Evolutionary conservation across 1,140 invertebrate genomes (phyloP), one percentile per base, ranked within the genome.

Genomic region (Aphidius ervi): DNA sequence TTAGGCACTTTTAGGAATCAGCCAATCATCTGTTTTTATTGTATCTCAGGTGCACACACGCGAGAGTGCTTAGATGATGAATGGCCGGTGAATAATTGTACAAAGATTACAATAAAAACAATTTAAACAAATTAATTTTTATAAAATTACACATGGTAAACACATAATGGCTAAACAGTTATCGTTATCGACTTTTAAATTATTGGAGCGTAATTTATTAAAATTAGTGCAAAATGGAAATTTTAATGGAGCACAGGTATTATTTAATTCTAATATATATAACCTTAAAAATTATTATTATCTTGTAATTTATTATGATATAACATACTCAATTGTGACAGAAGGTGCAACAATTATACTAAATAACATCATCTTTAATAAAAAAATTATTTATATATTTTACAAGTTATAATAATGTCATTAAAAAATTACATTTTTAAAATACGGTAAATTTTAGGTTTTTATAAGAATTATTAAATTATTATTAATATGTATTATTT

Each of bases 131-230:
- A 31, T 31, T 31, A 31, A 31, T 3, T 16, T 16, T 16, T 31
- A 31, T 31, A 31, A 31, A 31, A 31, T 31, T 31, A 3, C 23
- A 31, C 23, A 31, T 31, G 23, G 23, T 31, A 31, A 31, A 64
- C 69, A 39, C 69, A 62, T 54, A 47, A 79, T 79, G 76, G 76
- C 74, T 43, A 65, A 78, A 23, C 74, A 78, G 56, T 50, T 79
- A 43, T 68, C 79, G 23, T 73, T 65, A 6, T 74, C 75, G 37
- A 70, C 73, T 31, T 67, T 50, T 41, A 76, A 71, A 70, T 64
- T 76, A 20, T 16, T 16, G 16, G 74, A 79, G 58, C 74, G 64
- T 62, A 73, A 76, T 41, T 54, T 79, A 46, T 58, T 75, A 37
- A 74, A 73, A 58, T 72, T 68, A 3, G 64, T 74, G 48, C 63